Evolutionary conservation across 2,797 vertebrate species (phyloP).

Genomic region (Gallinago solitaria): DNA sequence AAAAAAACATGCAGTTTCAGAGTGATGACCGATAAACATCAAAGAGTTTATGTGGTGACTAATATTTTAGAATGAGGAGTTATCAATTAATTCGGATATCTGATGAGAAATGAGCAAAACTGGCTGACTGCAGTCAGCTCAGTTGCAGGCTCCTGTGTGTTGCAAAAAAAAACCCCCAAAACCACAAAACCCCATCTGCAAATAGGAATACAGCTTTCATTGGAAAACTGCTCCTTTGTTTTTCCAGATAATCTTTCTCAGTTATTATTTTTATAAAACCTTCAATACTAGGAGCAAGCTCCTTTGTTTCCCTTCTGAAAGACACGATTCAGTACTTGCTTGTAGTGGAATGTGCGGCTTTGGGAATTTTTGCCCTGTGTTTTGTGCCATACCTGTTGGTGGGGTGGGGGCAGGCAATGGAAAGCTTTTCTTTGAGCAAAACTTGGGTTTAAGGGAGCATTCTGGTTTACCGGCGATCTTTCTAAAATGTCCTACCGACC

Average conservation of each 20-base stretch:
- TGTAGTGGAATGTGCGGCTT: neutral
- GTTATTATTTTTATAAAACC: neutral
- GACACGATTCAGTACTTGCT: accelerated
- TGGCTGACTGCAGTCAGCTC: neutral
- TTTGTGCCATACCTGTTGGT: neutral
- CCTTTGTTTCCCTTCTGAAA: neutral
- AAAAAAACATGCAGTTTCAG: neutral
- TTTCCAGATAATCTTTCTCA: neutral
- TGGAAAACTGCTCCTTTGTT: neutral
- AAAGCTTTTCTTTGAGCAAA: neutral
- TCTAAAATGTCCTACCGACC: neutral
- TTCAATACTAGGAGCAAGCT: neutral
- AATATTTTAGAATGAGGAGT: neutral
- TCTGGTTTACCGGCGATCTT: neutral
- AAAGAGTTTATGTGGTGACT: neutral
- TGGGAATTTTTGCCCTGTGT: neutral
- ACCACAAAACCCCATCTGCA: neutral
- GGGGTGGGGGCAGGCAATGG: accelerated
- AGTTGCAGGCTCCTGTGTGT: neutral
- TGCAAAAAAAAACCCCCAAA: too few relatives aligned
- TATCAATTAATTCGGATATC: neutral
- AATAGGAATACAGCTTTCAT: neutral
- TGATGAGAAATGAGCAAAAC: neutral
- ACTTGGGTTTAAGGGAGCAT: neutral
- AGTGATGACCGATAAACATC: neutral